Percentiles rank a stretch among this genome's conserved stretches.
Conservation (phyloP, 2,113 vertebrate genomes). For the Actinemys pallida region DNA sequence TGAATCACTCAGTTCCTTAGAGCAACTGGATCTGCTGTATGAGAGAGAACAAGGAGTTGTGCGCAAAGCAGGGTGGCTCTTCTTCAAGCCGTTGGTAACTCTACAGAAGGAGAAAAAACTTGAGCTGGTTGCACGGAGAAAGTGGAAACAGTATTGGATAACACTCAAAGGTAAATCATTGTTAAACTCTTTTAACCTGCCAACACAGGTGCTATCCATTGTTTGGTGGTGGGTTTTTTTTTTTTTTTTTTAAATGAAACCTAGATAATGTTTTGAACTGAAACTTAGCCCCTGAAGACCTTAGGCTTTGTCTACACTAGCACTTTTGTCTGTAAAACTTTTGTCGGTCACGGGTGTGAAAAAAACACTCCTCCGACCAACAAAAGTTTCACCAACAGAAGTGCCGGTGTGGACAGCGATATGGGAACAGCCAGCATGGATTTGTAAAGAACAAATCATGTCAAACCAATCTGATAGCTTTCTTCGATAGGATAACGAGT, state of each 20-base stretch:
- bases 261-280: neutral
- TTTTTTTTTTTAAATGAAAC: neutral
- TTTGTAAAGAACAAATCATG: too few relatives aligned
- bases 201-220: neutral
- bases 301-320: too few relatives aligned
- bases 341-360: too few relatives aligned
- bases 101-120: constrained; percentile 96
- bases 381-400: too few relatives aligned
- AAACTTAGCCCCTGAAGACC: neutral
- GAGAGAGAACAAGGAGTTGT: constrained; percentile 98
- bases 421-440: too few relatives aligned
- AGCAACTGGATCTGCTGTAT: constrained; percentile 93
- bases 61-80: constrained; percentile 94
- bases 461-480: too few relatives aligned
- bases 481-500: too few relatives aligned
- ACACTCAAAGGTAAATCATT: constrained; percentile 90
- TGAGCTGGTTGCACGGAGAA: constrained; percentile 91
- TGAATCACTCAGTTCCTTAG: constrained; percentile 92
- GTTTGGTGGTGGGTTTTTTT: neutral
- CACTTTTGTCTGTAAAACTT: too few relatives aligned
- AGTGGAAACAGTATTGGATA: constrained; percentile 98
- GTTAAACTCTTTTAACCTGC: rapidly evolving
- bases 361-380: too few relatives aligned
- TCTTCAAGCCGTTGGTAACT: constrained; percentile 93
- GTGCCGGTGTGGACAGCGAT: too few relatives aligned